Conservation (phyloP, 2,797 vertebrate species). For the Neosilurus hyrtlii region DNA sequence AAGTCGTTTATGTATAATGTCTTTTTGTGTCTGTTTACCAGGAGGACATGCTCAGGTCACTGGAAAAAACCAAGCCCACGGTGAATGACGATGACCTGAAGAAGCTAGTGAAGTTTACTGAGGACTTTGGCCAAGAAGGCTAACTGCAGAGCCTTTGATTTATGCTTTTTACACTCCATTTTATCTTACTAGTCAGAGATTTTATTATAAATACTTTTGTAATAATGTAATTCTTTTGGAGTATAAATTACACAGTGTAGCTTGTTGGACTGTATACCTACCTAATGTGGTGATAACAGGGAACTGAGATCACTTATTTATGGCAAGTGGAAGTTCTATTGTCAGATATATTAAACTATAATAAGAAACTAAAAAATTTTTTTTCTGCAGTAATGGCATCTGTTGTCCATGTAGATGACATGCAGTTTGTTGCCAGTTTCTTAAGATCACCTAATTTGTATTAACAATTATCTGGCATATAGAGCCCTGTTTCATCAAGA, state of each 20-base stretch:
- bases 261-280: background rate
- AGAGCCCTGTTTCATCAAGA: background rate
- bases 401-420: background rate
- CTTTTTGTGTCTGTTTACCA: constrained; percentile 54
- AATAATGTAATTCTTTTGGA: background rate
- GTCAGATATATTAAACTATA: background rate
- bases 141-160: constrained; percentile 59
- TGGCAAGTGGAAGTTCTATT: background rate
- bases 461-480: background rate
- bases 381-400: background rate
- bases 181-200: constrained; percentile 3
- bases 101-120: constrained; percentile 91
- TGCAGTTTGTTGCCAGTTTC: background rate
- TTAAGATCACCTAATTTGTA: background rate
- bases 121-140: constrained; percentile 95
- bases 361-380: background rate
- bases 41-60: constrained; percentile 85
- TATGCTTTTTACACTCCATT: background rate
- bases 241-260: background rate
- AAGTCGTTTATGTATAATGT: background rate
- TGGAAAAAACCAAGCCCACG: constrained; percentile 85
- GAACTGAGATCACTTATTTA: constrained; percentile 29
- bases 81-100: constrained; percentile 91
- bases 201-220: background rate
- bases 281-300: background rate